A percentile compares a stretch with the other conserved stretches of the same genome.
Evolutionary conservation across 1,140 invertebrate genomes (phyloP).

Genomic region (Drosophila nigromelanica): DNA sequence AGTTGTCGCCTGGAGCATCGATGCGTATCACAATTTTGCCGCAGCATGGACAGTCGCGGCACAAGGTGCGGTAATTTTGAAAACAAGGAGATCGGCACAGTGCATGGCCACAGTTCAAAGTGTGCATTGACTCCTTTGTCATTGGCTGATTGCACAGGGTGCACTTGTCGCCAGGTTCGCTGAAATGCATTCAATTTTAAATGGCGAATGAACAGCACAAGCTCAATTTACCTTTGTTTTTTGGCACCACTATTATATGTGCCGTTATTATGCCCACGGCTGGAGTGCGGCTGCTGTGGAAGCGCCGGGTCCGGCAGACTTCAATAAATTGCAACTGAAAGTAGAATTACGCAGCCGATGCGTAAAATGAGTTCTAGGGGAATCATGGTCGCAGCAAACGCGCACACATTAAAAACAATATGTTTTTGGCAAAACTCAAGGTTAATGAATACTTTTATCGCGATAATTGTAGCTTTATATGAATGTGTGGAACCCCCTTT

Average conservation of each 20-base stretch:
- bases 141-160: slow-evolving; percentile 19
- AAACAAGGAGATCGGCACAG: slow-evolving; percentile 47
- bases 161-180: slow-evolving; percentile 50
- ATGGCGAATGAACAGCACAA: not conserved
- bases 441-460: too few species aligned
- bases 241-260: not conserved
- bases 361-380: slow-evolving; percentile 25
- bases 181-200: slow-evolving; percentile 9
- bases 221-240: not conserved
- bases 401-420: not conserved
- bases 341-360: slow-evolving; percentile 22
- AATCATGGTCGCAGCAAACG: slow-evolving; percentile 38
- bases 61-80: not conserved
- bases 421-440: too few species aligned
- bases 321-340: slow-evolving; percentile 39
- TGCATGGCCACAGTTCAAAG: slow-evolving; percentile 53
- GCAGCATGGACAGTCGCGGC: slow-evolving; percentile 48
- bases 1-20: slow-evolving; percentile 32
- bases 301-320: not conserved
- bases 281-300: not conserved
- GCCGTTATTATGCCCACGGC: not conserved
- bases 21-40: not conserved
- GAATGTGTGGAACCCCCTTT: too few species aligned
- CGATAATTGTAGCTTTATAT: too few species aligned
- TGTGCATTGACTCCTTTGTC: slow-evolving; percentile 10